Base-by-base conservation (phyloP, 1,140 invertebrate genomes). In the Zaprionus nigranus region DNA sequence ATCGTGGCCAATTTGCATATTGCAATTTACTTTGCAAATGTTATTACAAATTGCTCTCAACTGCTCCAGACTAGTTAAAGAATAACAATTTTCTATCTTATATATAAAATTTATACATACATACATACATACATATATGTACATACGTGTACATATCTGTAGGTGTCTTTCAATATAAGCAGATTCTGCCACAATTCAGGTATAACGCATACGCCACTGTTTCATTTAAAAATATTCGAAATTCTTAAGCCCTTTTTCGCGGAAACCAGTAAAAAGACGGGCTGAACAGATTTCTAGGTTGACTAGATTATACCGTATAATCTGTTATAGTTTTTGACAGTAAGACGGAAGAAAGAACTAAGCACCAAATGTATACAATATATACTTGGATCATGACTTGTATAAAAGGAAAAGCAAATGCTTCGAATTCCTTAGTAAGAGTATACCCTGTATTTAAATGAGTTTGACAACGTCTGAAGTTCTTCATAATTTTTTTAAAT, bases 201-300 rank as follows among this genome's bases (percentile, higher is more conserved):
- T 67, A 79, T 86, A 63, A 79, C 59, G 80, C 80, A 86, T 87
- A 82, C 79, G 77, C 73, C 66, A 59, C 49, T 22, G 58, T 36
- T 36, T 17, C 9, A 46, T 57, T 53, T 28, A 17, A 53, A 57
- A 70, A 67, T 38, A 68, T 20, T 59, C 30, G 53, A 30, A 62
- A 64, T 53, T 26, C 54, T 46, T 15, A 34, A 72, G 83, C 78
- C 74, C 62, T 87, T 84, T 73, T 88, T 88, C 79, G 30, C 63
- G 57, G 77, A 81, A 86, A 22, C 60, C 59, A 71, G 20, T 40
- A 66, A n/a, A 36, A 40, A 24, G 6, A 30, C 1, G 66, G 38
- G 3, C 12, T 1, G 2, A n/a, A 22, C 1, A 2, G 5, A 30
- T 1, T 17, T 17, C 3, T 46, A 17, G n/a, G 7, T 0, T 6